A percentile compares a stretch with the other conserved stretches of the same genome.
These are phyloP conservation scores for Anorthoa munda DNA, from an alignment of 2,888 invertebrate species.

Conservation along the genomic window DNA sequence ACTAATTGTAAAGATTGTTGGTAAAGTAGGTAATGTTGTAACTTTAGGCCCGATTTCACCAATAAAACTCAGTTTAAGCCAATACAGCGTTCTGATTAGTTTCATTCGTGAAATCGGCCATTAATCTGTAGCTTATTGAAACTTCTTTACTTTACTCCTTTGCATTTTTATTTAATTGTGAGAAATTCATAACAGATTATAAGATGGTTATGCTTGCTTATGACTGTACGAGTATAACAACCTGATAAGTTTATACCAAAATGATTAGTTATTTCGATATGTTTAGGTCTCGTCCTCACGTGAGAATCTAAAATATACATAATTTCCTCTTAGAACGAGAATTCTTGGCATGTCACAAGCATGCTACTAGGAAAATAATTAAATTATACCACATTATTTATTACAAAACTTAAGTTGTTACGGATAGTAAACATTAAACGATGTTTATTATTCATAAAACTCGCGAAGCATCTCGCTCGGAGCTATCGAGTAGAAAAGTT, in stretches of 20 bases:
- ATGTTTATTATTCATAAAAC: slow-evolving; percentile 71
- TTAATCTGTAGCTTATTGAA: not conserved
- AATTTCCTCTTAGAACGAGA: not conserved
- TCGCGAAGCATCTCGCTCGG: slow-evolving; percentile 55
- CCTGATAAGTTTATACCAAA: not conserved
- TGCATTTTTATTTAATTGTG: not conserved
- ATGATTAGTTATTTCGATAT: not conserved
- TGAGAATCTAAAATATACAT: not conserved
- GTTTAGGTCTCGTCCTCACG: not conserved
- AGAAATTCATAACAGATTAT: too few species aligned
- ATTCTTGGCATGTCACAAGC: not conserved
- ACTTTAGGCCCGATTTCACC: not conserved
- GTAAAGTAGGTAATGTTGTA: not conserved
- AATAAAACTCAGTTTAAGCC: too few species aligned
- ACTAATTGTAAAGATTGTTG: slow-evolving; percentile 7
- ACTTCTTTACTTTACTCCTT: not conserved
- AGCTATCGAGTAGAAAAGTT: slow-evolving; percentile 71
- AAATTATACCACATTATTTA: slow-evolving; percentile 22
- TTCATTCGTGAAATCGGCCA: too few species aligned
- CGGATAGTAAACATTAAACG: slow-evolving; percentile 56
- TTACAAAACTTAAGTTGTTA: slow-evolving; percentile 46
- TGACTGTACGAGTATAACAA: not conserved
- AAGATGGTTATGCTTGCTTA: not conserved
- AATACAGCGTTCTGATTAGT: too few species aligned
- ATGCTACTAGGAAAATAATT: slow-evolving; percentile 7